Conservation (phyloP, 2,113 vertebrate species). For the Pan paniscus region DNA sequence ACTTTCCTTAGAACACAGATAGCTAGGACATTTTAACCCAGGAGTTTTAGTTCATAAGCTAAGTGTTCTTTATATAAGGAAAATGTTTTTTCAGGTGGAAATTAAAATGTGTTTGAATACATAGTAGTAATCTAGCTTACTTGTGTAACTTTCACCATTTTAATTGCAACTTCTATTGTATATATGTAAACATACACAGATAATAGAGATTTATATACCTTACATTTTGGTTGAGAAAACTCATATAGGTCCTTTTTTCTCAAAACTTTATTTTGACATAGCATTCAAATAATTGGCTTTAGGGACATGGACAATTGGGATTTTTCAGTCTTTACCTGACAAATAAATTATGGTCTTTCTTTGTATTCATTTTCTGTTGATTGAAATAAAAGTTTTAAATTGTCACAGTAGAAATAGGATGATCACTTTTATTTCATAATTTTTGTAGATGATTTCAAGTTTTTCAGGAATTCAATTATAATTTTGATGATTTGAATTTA, state of each 20-base stretch:
- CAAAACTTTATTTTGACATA: neutral
- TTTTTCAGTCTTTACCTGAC: neutral
- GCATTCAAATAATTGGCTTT: neutral
- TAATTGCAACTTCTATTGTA: neutral
- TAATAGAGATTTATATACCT: neutral
- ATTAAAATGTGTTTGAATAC: neutral
- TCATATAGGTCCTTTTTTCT: neutral
- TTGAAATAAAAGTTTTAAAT: neutral
- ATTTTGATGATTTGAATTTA: neutral
- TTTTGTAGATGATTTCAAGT: neutral
- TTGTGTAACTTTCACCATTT: neutral
- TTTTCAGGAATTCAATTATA: neutral
- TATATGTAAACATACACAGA: neutral
- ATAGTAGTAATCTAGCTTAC: neutral
- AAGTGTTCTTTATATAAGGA: neutral
- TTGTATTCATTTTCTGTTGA: neutral
- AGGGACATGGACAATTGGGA: neutral
- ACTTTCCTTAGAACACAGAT: neutral
- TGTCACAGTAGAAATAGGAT: neutral
- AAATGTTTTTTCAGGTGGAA: neutral
- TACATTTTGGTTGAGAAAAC: neutral
- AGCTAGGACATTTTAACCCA: neutral
- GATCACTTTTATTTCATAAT: neutral
- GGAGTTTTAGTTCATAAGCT: neutral
- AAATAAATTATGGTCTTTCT: neutral